Conservation (phyloP, 1,140 invertebrate genomes). For the Drosophila teissieri region DNA sequence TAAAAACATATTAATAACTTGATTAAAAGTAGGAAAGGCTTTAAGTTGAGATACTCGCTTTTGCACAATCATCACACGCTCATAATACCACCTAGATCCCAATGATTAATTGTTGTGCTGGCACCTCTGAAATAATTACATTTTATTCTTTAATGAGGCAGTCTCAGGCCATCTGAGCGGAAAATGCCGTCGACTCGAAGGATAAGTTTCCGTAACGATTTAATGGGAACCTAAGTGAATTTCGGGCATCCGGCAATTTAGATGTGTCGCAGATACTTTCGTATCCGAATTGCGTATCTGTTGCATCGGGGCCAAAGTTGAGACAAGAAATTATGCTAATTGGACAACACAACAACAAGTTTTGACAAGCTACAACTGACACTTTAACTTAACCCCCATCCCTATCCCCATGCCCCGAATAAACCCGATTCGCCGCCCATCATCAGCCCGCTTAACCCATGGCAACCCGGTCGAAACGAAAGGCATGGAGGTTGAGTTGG, state of each 20-base stretch:
- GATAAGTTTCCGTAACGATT: slow-evolving; percentile 15
- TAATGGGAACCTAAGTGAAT: slow-evolving; percentile 10
- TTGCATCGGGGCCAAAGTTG: slow-evolving; percentile 43
- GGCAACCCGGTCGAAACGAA: not conserved
- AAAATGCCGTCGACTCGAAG: slow-evolving; percentile 22
- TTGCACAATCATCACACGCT: not conserved
- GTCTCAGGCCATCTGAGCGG: slow-evolving; percentile 33
- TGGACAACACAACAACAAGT: slow-evolving; percentile 44
- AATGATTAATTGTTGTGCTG: slow-evolving; percentile 52
- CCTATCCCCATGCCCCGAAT: not conserved
- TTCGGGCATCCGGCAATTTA: slow-evolving; percentile 28
- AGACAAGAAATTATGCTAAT: slow-evolving; percentile 60
- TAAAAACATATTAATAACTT: too few species aligned
- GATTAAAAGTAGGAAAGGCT: too few species aligned
- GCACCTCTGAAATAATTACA: slow-evolving; percentile 58
- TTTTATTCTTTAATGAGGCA: slow-evolving; percentile 67
- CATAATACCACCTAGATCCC: slow-evolving; percentile 25
- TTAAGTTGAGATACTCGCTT: not conserved
- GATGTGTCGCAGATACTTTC: slow-evolving; percentile 28
- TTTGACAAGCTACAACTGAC: slow-evolving; percentile 48
- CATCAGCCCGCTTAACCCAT: not conserved
- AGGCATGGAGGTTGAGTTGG: slow-evolving; percentile 22
- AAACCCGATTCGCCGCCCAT: not conserved
- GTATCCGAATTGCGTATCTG: slow-evolving; percentile 22
- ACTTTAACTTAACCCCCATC: slow-evolving; percentile 21